Conservation (phyloP, 2,888 invertebrate genomes). For the Dione vanillae region DNA sequence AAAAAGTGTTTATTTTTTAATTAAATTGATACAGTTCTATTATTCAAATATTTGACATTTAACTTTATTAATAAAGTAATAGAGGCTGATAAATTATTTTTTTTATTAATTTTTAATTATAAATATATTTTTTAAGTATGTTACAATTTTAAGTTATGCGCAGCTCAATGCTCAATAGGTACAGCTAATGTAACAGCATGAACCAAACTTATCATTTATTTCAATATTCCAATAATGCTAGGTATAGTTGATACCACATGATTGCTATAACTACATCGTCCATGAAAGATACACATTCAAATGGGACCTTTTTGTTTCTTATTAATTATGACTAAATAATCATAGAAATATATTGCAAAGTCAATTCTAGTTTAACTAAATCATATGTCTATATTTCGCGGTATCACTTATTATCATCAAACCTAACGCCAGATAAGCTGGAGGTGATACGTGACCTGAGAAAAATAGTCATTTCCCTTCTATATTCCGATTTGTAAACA, state of each 20-base stretch:
- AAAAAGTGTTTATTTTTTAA: background rate
- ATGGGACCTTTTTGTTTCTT: background rate
- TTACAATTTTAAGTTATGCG: too few relatives aligned
- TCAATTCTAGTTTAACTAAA: conserved; percentile 52
- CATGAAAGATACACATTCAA: background rate
- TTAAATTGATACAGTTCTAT: too few relatives aligned
- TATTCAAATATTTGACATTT: too few relatives aligned
- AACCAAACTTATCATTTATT: background rate
- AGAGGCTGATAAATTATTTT: too few relatives aligned
- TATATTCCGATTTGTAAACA: conserved; percentile 64
- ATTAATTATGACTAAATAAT: background rate
- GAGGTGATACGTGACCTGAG: conserved; percentile 78
- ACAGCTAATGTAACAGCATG: background rate
- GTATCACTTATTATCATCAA: conserved; percentile 83
- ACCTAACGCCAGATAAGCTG: conserved; percentile 79
- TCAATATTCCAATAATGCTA: background rate
- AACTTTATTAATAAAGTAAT: too few relatives aligned
- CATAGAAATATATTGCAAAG: background rate
- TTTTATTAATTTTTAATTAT: background rate
- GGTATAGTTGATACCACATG: background rate
- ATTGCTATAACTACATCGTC: too few relatives aligned
- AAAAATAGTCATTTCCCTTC: conserved; percentile 74
- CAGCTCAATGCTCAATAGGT: background rate
- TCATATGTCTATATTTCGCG: conserved; percentile 64
- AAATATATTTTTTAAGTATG: too few relatives aligned